Base-by-base conservation (phyloP, 2,797 vertebrate species). In the Alfaro cultratus region DNA sequence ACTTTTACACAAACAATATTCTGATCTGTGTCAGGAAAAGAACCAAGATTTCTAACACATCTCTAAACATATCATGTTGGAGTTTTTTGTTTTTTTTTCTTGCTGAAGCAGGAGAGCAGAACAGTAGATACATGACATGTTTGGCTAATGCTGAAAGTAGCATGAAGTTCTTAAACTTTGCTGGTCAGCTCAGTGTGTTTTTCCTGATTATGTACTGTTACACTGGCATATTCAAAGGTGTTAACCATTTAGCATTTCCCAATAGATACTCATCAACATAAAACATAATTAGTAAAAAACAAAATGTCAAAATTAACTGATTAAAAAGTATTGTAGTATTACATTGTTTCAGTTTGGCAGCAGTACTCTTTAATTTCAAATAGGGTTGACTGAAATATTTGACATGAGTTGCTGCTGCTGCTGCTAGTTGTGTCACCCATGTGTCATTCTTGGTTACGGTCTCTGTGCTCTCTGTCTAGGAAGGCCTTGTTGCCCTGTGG, bases 401-500 rank as follows among this genome's bases (percentile, higher is more conserved):
- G 82, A 85, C 72, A 60, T 76, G 75, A 85, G 76, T 71, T 74
- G 83, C 78, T 85, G 80, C 83, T 86, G 80, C 83, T 85, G 80
- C 85, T 88, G 83, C 87, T 83, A 83, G 5, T 81, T 51, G 80
- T 86, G 86, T 87, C 84, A 80, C 82, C 83, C 72, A 83, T 76
- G 78, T 93, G 88, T 89, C 87, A 81, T 77, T 18, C 39, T 72
- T 89, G 85, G 90, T 90, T 86, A 91, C 47, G 85, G 67, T 87
- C 51, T 84, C 80, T 88, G 49, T 60, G 7, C 85, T 85, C 74
- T 83, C 81, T 71, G 74, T 89, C 73, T 89, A 99, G 98, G 97
- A 97, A 90, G 94, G 92, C 80, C 96, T 99, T 83, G 91, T 97
- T 78, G 94, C 96, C 92, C 96, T 99, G 83, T 98, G 97, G 97